Evolutionary conservation across 1,140 invertebrate genomes (phyloP), one percentile per base, ranked within the genome.

Genomic region (Galleria mellonella): DNA sequence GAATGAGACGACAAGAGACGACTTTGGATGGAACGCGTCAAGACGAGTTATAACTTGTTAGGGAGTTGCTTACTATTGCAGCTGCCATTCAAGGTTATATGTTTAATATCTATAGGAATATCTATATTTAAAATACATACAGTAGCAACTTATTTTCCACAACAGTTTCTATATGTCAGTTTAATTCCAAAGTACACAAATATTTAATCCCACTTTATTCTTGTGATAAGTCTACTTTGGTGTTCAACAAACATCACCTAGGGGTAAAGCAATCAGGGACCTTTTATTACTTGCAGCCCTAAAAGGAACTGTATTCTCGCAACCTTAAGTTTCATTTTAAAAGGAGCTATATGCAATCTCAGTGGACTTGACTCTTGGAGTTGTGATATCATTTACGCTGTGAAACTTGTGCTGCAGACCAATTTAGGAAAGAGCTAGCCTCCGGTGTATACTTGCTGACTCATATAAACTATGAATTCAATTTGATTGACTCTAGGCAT

Each of bases 381-480:
- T 47, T 42, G 50, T 54, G 54, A 64, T 68, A 68, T 65, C 58
- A 55, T 68, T 62, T 62, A 57, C 51, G 55, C 46, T 49, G 30
- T 29, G 48, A 56, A 60, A 72, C 47, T 56, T 60, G 49, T 46
- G 55, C 56, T 51, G 47, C 43, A 47, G 51, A 46, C 49, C 56
- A 67, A 66, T 72, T 66, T 66, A 51, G 45, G 44, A 55, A 43
- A 61, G 52, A 54, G 50, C 59, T 54, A 47, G 39, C 33, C 10
- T 31, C 38, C 35, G 36, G 33, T 48, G 61, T 55, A 59, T 55
- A 66, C 51, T 62, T 47, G 48, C 49, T 47, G 55, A 66, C 41
- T 58, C 40, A 37, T 30, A 33, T 29, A 41, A 53, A 54, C 49
- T 36, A 54, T 17, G 33, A 48, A 56, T 49, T 56, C 44, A 45